Conservation (phyloP, 2,113 vertebrate genomes). For the Meleagris gallopavo region DNA sequence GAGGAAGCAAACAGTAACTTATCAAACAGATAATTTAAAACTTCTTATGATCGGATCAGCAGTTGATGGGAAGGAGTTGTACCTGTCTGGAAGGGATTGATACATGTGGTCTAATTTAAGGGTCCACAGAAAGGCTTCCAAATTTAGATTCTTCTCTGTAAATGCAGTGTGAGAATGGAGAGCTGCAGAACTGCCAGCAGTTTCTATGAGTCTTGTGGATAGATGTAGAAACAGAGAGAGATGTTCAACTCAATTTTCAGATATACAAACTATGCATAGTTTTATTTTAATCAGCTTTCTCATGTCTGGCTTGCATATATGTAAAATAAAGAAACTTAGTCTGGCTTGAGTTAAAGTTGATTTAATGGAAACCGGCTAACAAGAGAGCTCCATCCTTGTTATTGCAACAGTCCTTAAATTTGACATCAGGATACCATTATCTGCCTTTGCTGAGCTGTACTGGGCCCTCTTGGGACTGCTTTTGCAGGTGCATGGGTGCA, state of each 20-base stretch:
- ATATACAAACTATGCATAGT: background rate
- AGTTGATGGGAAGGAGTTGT: background rate
- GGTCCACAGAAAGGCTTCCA: background rate
- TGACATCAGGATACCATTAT: background rate
- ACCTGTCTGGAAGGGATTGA: background rate
- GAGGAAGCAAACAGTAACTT: background rate
- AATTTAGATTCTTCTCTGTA: background rate
- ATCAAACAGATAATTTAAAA: background rate
- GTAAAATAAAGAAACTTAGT: background rate
- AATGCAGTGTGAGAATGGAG: background rate
- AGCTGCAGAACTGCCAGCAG: background rate
- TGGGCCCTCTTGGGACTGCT: background rate
- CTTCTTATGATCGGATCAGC: background rate
- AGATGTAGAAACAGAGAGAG: background rate
- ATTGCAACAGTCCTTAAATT: background rate
- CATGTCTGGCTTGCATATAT: background rate
- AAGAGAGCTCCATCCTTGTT: background rate
- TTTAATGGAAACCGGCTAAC: background rate
- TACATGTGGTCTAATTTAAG: background rate
- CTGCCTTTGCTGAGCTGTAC: background rate
- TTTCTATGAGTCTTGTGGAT: background rate
- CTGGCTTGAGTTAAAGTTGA: background rate
- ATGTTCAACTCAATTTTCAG: fast-evolving
- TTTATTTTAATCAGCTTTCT: background rate
- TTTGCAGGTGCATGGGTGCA: background rate